A percentile compares a stretch with the other conserved stretches of the same genome.
Conservation (phyloP, 1,140 invertebrate species). For the Agrypnia vestita region DNA sequence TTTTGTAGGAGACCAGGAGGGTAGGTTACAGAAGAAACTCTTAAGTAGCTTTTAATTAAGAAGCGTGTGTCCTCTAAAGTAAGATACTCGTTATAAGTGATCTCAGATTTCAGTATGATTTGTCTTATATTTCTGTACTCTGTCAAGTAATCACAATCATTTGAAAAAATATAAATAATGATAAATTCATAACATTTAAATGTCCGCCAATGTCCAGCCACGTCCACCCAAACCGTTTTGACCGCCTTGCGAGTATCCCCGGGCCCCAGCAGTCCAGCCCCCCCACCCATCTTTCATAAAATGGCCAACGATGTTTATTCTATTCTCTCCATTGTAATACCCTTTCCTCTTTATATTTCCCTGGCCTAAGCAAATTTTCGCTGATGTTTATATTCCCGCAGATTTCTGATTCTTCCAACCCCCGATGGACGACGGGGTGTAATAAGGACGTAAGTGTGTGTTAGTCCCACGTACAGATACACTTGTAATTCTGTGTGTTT, state of each 20-base stretch:
- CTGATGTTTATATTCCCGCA: conserved; percentile 60
- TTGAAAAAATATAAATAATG: too few relatives aligned
- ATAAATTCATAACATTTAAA: not conserved
- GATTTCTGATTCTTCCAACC: conserved; percentile 55
- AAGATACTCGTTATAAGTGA: too few relatives aligned
- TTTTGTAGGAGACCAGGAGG: too few relatives aligned
- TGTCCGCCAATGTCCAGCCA: conserved; percentile 50
- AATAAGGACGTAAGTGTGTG: conserved; percentile 10
- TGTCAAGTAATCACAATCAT: too few relatives aligned
- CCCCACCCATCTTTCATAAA: conserved; percentile 60
- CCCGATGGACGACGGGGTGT: conserved; percentile 49
- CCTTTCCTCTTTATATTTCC: conserved; percentile 59
- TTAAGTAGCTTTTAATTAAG: too few relatives aligned
- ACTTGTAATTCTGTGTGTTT: conserved; percentile 27
- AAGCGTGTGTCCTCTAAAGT: too few relatives aligned
- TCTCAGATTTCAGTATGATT: too few relatives aligned
- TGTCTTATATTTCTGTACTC: too few relatives aligned
- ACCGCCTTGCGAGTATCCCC: conserved; percentile 58
- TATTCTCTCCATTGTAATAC: conserved; percentile 60
- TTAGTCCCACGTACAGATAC: conserved; percentile 31
- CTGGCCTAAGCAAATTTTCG: conserved; percentile 60
- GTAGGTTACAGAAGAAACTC: too few relatives aligned
- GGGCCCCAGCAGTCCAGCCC: conserved; percentile 2
- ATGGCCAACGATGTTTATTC: conserved; percentile 60
- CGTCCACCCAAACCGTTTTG: conserved; percentile 53